Base-by-base conservation (phyloP, 1,140 invertebrate species). In the Ceratina japonica region DNA sequence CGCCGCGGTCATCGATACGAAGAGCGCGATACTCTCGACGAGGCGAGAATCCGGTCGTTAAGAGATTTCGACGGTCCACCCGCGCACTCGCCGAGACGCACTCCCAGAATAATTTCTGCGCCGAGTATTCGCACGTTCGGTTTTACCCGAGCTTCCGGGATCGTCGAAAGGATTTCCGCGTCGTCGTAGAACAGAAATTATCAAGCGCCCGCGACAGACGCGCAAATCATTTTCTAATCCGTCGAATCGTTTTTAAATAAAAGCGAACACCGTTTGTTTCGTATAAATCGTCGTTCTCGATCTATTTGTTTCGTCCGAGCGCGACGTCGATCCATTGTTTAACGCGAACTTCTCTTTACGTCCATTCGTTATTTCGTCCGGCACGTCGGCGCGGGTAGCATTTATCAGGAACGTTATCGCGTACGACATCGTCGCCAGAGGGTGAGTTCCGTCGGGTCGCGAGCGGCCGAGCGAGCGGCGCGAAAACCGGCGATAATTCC, bases 371-470 rank as follows among this genome's bases (percentile, higher is more conserved):
- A 44, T 44, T 44, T 44, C 37, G 37, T 44, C 37, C 10, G 10
- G 37, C 10, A 44, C 37, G 37, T 44, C 37, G 37, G 37, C 37
- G 37, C 37, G 37, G 5, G 37, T 7, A 44, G 37, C 37, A 22
- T 68, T 68, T 68, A 52, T 52, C 65, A 27, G 65, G 13, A 8
- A 22, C n/a, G 44, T 66, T 66, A 66, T 66, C 64, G n/a, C 1
- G 20, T 12, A 7, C 16, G 65, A 27, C 65, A 52, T n/a, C 49
- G 65, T 27, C 16, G 49, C 44, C 18, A 16, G 18, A 13, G 16
- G 44, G 22, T 12, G 49, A 20, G 16, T 52, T 68, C 16, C 44
- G 22, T 27, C 8, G 49, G 16, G 7, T 52, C 22, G 65, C 7
- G 37, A 44, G 2, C 37, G 10, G 20, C n/a, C n/a, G n/a, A n/a